These are phyloP conservation scores for Pseudococcus longispinus DNA, from an alignment of 2,888 invertebrate species.

Conservation along the genomic window DNA sequence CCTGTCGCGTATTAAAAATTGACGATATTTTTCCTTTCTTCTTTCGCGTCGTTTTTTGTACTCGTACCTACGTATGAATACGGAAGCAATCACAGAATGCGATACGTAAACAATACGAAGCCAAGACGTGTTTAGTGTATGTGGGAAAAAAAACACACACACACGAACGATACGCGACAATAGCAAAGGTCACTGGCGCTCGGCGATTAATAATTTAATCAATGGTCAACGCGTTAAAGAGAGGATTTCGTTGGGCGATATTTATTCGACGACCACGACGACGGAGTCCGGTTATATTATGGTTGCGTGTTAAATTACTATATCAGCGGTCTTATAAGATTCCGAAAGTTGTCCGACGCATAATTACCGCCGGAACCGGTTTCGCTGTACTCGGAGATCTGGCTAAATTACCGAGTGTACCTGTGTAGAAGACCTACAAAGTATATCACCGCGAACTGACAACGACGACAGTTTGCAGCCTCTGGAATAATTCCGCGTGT, in stretches of 20 bases:
- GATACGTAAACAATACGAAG: not conserved
- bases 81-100: not conserved
- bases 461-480: conserved; percentile 18
- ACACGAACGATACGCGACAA: not conserved
- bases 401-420: conserved; percentile 5
- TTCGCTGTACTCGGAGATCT: not conserved
- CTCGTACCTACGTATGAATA: not conserved
- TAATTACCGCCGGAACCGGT: conserved; percentile 22
- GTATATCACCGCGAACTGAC: conserved; percentile 20
- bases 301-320: conserved; percentile 24
- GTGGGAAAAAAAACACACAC: not conserved
- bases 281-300: not conserved
- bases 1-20: not conserved
- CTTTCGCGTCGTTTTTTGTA: not conserved
- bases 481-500: conserved; percentile 16
- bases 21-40: not conserved
- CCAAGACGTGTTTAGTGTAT: not conserved
- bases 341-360: conserved; percentile 27
- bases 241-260: not conserved
- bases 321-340: conserved; percentile 6
- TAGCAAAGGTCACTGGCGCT: not conserved
- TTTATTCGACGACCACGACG: not conserved
- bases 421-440: conserved; percentile 10
- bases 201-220: conserved; percentile 5
- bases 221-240: not conserved